phyloP scores from a whole-genome alignment of 1,140 invertebrate genomes.

The Drosophila rhopaloa region DNA sequence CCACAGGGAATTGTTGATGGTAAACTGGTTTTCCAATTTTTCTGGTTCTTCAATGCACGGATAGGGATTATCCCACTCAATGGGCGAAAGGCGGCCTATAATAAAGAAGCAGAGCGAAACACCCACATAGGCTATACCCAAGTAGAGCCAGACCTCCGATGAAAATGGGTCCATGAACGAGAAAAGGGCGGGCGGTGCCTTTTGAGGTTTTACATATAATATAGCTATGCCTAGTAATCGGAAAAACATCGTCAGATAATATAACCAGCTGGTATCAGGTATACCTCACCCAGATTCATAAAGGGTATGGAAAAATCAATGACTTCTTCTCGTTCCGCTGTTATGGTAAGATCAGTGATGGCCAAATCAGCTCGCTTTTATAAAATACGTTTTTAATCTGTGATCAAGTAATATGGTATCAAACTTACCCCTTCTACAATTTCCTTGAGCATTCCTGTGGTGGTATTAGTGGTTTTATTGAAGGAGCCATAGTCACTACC shows the following conservation, averaged over 20 bases:
- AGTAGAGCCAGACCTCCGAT: constrained; percentile 91
- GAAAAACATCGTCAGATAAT: no score
- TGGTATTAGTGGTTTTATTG: constrained; percentile 88
- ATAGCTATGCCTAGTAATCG: constrained; percentile 90
- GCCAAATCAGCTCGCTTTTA: constrained; percentile 91
- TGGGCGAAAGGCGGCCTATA: constrained; percentile 91
- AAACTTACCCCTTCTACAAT: constrained; percentile 90
- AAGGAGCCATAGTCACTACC: constrained; percentile 90
- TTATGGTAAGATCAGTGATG: constrained; percentile 96
- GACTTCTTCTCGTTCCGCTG: constrained; percentile 91
- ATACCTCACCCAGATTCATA: constrained; percentile 90
- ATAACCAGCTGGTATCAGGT: accelerated
- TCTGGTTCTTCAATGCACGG: constrained; percentile 92
- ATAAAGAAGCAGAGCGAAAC: constrained; percentile 92
- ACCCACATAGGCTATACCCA: constrained; percentile 91
- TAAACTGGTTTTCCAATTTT: constrained; percentile 93
- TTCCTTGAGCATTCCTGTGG: constrained; percentile 95
- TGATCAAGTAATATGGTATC: neutral
- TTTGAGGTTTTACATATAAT: constrained; percentile 91
- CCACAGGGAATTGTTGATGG: constrained; percentile 92
- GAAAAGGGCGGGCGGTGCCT: constrained; percentile 92
- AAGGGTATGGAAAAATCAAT: constrained; percentile 97
- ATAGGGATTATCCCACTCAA: constrained; percentile 93
- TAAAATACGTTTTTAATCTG: neutral
- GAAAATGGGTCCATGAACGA: constrained; percentile 96